Conservation (phyloP, 2,113 vertebrate genomes). For the Leptobrachium ailaonicum region DNA sequence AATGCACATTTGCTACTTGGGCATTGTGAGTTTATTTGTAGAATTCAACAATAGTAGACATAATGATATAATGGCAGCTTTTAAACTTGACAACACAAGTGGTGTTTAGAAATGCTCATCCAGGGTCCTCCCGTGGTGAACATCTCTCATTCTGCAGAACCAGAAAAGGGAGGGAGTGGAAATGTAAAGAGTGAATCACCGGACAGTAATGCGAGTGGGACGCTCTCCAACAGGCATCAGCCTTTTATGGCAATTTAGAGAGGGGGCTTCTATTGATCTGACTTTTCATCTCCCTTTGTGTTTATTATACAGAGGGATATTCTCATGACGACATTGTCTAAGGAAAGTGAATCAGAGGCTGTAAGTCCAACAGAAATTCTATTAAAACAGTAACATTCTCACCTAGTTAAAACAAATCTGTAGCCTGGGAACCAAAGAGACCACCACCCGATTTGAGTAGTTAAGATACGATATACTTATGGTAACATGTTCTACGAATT, state of each 20-base stretch:
- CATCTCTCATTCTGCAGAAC: no score
- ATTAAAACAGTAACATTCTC: not conserved
- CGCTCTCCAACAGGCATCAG: conserved; percentile 12
- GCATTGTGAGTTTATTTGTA: no score
- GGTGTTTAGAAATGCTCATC: no score
- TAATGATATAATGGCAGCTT: no score
- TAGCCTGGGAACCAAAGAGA: not conserved
- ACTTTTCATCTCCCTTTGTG: conserved; percentile 39
- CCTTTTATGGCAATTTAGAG: conserved; percentile 29
- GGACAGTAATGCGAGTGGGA: conserved; percentile 45
- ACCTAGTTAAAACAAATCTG: not conserved
- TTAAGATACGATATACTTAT: no score
- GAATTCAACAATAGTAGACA: no score
- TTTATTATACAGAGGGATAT: conserved; percentile 21
- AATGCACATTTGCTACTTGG: no score
- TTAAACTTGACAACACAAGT: no score
- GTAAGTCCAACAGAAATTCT: not conserved
- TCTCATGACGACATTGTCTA: conserved; percentile 19
- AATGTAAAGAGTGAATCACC: conserved; percentile 36
- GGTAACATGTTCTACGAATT: no score
- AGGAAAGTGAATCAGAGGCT: not conserved
- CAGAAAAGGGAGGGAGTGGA: conserved; percentile 21
- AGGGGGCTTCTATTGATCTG: not conserved
- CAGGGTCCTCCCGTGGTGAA: no score
- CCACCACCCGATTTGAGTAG: no score